Base-by-base conservation (phyloP, 2,888 invertebrate species). In the Macrosoma leucophasiata region DNA sequence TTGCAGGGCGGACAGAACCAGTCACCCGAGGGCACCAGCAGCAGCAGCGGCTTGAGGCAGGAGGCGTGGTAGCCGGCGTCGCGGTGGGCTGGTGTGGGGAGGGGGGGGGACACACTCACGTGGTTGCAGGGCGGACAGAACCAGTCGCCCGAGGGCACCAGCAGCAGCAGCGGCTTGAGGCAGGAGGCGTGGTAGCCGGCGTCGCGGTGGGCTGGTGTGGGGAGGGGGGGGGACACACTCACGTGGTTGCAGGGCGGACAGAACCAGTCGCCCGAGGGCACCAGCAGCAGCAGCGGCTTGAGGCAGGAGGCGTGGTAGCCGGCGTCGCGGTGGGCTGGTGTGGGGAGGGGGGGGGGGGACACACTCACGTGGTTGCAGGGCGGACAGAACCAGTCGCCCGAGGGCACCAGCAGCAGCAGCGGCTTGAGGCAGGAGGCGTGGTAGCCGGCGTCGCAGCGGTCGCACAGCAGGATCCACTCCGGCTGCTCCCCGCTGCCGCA, bases 1-100 rank as follows among this genome's bases (percentile, higher is more conserved):
- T 96, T 94, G 76, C 98, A 99, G 0, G 95, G 94, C 17, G 98
- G 98, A 73, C 99, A 99, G 77, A 90, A 96, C 99, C 98, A 99
- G 71, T 97, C 95, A 0, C 98, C 98, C 65, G 97, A 96, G 0
- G 98, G 99, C 55, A 99, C 94, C 15, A 95, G 89, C 78, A 97
- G 91, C 22, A 99, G 87, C 37, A 96, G 90, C 0, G 98, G 98
- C 41, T 94, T 89, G 20, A 98, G 87, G 63, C 98, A 99, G 23
- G 95, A 94, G 41, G 96, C 97, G 84, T 99, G 98, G 90, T 96
- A 98, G n/a, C 98, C 98, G 42, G 88, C 90, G 73, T 99, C 97
- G 72, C 98, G n/a, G n/a, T n/a, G n/a, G n/a, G n/a, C n/a, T n/a
- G n/a, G n/a, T n/a, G n/a, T n/a, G n/a, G n/a, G n/a, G n/a, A n/a